Evolutionary conservation across 2,888 invertebrate genomes (phyloP).

Genomic region (Synanthedon myopaeformis): DNA sequence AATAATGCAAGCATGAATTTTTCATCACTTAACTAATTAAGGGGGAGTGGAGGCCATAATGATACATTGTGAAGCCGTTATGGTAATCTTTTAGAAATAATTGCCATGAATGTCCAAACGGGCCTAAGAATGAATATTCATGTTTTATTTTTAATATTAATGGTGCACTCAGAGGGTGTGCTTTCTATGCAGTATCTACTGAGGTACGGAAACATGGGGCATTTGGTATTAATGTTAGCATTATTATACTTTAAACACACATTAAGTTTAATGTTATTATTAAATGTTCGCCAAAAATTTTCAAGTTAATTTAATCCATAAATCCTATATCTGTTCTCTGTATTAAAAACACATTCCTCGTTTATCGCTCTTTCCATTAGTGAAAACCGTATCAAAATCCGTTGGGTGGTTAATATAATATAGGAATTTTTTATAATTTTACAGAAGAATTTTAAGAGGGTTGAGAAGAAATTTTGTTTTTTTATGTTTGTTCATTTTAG

Average conservation of each 20-base stretch:
- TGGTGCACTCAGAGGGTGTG: not conserved
- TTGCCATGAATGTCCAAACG: conserved; percentile 15
- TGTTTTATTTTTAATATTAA: conserved; percentile 6
- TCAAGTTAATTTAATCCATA: no score
- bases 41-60: conserved; percentile 28
- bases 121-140: conserved; percentile 21
- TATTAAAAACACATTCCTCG: not conserved
- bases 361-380: no score
- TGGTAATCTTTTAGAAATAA: conserved; percentile 28
- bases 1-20: not conserved
- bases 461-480: no score
- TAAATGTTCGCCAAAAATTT: no score
- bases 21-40: conserved; percentile 25
- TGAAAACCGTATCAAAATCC: no score
- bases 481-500: no score
- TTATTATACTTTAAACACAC: not conserved
- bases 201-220: not conserved
- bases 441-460: no score
- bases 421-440: no score
- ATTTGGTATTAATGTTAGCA: not conserved
- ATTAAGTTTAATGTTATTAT: not conserved
- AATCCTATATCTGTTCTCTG: no score
- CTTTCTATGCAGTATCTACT: not conserved
- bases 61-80: conserved; percentile 27
- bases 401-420: no score